Conservation (phyloP, 2,888 invertebrate genomes). For the Cancer borealis region DNA sequence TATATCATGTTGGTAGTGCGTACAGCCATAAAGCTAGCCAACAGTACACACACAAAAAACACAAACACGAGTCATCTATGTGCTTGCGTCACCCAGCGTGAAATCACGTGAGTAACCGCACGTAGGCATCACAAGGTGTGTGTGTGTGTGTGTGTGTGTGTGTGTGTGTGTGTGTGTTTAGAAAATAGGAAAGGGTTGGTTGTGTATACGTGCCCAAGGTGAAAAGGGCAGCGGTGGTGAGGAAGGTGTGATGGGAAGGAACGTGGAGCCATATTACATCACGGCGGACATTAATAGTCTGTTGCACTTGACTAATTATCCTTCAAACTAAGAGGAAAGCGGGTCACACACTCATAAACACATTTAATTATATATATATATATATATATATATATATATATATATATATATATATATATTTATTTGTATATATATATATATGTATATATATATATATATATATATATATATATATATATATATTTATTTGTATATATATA, state of each 20-base stretch:
- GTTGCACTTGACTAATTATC: not conserved
- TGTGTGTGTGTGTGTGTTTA: slow-evolving; percentile 13
- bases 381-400: no score
- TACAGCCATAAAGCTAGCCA: no score
- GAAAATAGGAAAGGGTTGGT: not conserved
- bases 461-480: no score
- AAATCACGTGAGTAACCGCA: not conserved
- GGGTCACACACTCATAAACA: no score
- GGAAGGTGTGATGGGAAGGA: slow-evolving; percentile 30
- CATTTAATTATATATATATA: no score
- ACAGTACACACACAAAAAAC: no score
- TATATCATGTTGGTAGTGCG: no score
- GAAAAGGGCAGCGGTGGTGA: slow-evolving; percentile 3
- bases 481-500: no score
- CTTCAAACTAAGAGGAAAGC: not conserved
- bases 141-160: not conserved
- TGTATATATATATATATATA: no score
- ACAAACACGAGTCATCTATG: not conserved
- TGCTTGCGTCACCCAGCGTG: not conserved
- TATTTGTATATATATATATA: no score
- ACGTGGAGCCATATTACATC: not conserved
- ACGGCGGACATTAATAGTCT: not conserved
- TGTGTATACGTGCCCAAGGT: not conserved
- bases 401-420: no score
- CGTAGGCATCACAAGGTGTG: not conserved